Base-by-base conservation (phyloP, 2,888 invertebrate species). In the Lasioglossum vierecki region DNA sequence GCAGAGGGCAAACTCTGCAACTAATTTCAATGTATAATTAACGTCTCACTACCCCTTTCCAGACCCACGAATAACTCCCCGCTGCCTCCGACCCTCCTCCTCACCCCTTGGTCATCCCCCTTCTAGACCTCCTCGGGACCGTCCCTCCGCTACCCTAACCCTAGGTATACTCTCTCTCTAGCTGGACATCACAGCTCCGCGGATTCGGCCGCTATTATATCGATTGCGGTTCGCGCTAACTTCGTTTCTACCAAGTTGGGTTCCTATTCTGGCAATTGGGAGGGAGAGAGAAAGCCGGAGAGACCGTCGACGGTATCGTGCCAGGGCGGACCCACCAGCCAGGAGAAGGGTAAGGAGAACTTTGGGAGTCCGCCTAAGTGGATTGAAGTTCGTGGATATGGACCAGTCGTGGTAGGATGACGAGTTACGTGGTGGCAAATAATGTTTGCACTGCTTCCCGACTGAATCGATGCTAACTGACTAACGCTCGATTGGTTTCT, bases 11-110 rank as follows among this genome's bases (percentile, higher is more conserved):
- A 95, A 95, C 95, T 95, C 94, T 93, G 93, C 94, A 95, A 95
- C 95, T 95, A 95, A 95, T 95, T 95, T 95, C 95, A 95, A 95
- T 95, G 95, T 95, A 95, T 95, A 95, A 95, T 95, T 95, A 95
- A 95, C 95, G 94, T 95, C 94, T 94, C 95, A 93, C 95, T 94
- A 94, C 93, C 92, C 93, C 92, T 92, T 91, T 89, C 91, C 88
- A 88, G 87, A 87, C 87, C 85, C 84, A 84, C 89, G 87, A 88
- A 90, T 88, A 88, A 88, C 91, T 88, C 83, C 80, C 84, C 87
- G 88, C 88, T 88, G 86, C 86, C 86, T 90, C 90, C 88, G 22
- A 68, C 39, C 68, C 63, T 5, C 30, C 63, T 63, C 63, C 30
- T 30, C 63, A 3, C 18, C 30, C 63, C 30, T 8, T 63, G 30